Evolutionary conservation across 2,797 vertebrate genomes (phyloP), one percentile per base, ranked within the genome.

Genomic region (Gymnocypris eckloni): DNA sequence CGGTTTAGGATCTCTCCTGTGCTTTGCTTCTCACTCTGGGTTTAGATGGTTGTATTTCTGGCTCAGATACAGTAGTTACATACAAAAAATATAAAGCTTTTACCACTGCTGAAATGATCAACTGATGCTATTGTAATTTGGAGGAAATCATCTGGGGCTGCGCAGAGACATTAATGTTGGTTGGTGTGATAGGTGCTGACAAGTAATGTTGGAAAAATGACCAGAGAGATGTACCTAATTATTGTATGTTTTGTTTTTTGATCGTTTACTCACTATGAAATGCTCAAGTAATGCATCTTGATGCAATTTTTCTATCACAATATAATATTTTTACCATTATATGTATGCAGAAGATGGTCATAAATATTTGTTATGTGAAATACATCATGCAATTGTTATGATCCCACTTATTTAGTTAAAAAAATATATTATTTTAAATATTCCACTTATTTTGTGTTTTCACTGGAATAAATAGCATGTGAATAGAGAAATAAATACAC

Each of bases 11-110:
- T 56, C 11, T 45, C 37, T 41, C 59, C 22, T 69, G 37, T 43
- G 45, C 33, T 84, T 52, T 28, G n/a, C 33, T 69, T 77, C 48
- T 67, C 61, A 43, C 22, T 22, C 33, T 54, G 16, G 37, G 48
- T 67, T 69, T 52, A 52, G 73, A 77, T 18, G 13, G 18, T 25
- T 64, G 56, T 64, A 59, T 41, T 67, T 83, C 56, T 52, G 72
- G 20, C 56, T 83, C 22, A 25, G 72, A 76, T 67, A 33, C 33
- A 33, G 33, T 33, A 72, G 73, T 48, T 61, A 64, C 13, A 28
- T 64, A 28, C 12, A 28, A 28, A 28, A 52, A 48, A 76, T 45
- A 54, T 61, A 67, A 28, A 67, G 18, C 39, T 61, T 61, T 43
- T 18, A 72, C 69, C 37, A 71, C 10, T 10, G 15, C 16, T 73